These are phyloP conservation scores for Stegodyphus dumicola DNA, from an alignment of 1,140 invertebrate genomes.

Conservation along the genomic window DNA sequence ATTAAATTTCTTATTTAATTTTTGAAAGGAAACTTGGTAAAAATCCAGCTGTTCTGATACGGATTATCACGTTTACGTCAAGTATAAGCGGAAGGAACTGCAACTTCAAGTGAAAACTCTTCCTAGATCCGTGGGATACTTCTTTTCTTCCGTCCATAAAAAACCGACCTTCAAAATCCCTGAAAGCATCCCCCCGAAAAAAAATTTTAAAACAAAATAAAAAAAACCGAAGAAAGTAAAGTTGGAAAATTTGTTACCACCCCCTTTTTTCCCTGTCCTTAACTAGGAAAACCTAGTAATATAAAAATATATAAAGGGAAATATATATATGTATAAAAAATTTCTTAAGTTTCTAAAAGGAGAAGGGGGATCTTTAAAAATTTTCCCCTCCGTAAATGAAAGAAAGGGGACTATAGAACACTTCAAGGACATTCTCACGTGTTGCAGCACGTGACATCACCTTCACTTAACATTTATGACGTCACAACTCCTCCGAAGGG, in stretches of 20 bases:
- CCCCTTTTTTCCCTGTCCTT: slow-evolving; percentile 7
- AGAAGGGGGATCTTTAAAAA: background rate
- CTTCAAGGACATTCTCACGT: slow-evolving; percentile 58
- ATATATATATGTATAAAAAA: slow-evolving; percentile 6
- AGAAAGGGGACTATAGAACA: slow-evolving; percentile 13
- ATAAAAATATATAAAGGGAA: background rate
- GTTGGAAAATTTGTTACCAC: slow-evolving; percentile 39
- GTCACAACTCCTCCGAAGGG: slow-evolving; percentile 25
- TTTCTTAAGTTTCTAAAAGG: background rate
- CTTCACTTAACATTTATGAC: slow-evolving; percentile 56
- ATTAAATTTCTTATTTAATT: too few species aligned
- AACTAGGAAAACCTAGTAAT: slow-evolving; percentile 27
- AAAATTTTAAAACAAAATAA: background rate
- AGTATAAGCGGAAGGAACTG: slow-evolving; percentile 27
- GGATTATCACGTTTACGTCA: background rate
- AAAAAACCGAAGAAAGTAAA: slow-evolving; percentile 15
- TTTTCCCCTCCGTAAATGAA: slow-evolving; percentile 9
- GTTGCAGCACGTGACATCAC: slow-evolving; percentile 52
- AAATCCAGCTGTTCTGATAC: background rate
- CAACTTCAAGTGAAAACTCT: slow-evolving; percentile 5
- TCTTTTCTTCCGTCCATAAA: slow-evolving; percentile 17
- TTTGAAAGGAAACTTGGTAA: too few species aligned
- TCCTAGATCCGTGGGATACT: slow-evolving; percentile 38
- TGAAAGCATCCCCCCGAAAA: background rate
- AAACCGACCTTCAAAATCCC: slow-evolving; percentile 55